Base-by-base conservation (phyloP, 2,113 vertebrate genomes). In the Peromyscus maniculatus region DNA sequence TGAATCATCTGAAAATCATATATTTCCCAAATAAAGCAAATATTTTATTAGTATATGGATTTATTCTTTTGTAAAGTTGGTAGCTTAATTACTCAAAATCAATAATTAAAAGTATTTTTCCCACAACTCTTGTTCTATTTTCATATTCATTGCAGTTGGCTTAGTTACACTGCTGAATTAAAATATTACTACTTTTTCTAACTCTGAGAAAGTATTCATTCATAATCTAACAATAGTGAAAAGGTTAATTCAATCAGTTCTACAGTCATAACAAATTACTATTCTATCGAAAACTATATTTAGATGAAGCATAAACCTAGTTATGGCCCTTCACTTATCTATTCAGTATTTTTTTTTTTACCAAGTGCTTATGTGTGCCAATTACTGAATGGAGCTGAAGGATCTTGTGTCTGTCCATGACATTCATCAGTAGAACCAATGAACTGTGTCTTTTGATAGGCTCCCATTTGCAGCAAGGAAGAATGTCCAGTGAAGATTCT, bases 181-280 rank as follows among this genome's bases (percentile, higher is more conserved):
- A 64, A 96, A 80, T 7, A 10, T 80, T 72, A 7, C 59, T 80
- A 36, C 24, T 82, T 95, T 52, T 89, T 87, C 87, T 52, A 92
- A 78, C 55, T 88, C 43, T 94, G 67, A 82, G 12, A 72, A 96
- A 72, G 28, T 80, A 49, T 64, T 36, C 91, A 82, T 88, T 26
- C 78, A 74, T 96, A 86, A 87, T 97, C 93, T 95, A 94, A 92
- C 87, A 79, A 49, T 71, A 74, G 66, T 91, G 26, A 91, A 96
- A 93, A 94, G 1, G 64, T 90, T 89, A 89, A 62, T 92, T 95
- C 89, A 87, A 84, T 75, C 49, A 57, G 9, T 89, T 87, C 57
- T 90, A 95, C 90, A 93, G 49, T 92, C 3, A 96, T 33, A 95
- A 88, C 15, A 94, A 93, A 92, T 87, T 55, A 72, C 3, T 57